Evolutionary conservation across 1,140 invertebrate genomes (phyloP).

Genomic region (Magallana ariakensis): DNA sequence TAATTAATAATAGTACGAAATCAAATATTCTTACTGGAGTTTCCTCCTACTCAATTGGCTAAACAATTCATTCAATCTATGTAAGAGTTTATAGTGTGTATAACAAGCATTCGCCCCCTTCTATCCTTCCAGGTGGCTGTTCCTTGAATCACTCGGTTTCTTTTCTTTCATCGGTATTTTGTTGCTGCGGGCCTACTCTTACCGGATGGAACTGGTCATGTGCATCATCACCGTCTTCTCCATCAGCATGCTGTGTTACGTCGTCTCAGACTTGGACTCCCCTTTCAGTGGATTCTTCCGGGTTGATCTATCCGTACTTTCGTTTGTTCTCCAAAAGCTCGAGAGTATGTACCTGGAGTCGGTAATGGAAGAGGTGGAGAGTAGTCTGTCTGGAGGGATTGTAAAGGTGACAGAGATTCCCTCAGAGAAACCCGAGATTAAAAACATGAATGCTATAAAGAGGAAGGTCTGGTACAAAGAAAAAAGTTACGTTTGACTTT

Average conservation of each 20-base stretch:
- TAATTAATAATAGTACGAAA: too few species aligned
- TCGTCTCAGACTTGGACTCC: constrained; percentile 72
- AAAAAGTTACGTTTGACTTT: neutral
- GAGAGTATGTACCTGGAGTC: constrained; percentile 62
- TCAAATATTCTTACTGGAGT: too few species aligned
- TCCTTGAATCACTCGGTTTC: constrained; percentile 71
- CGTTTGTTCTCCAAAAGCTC: constrained; percentile 61
- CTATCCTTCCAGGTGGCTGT: constrained; percentile 68
- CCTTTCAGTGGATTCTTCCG: constrained; percentile 74
- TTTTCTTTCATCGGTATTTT: constrained; percentile 72
- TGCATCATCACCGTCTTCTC: constrained; percentile 74
- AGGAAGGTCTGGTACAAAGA: neutral
- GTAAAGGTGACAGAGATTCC: neutral
- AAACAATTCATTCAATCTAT: too few species aligned
- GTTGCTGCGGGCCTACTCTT: constrained; percentile 63
- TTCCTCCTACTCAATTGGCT: too few species aligned
- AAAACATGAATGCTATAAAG: neutral
- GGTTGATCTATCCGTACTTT: constrained; percentile 65
- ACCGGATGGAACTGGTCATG: constrained; percentile 71
- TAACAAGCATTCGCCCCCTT: neutral
- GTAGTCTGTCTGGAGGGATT: neutral
- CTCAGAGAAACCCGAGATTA: neutral
- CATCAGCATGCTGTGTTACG: constrained; percentile 73
- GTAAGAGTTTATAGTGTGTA: too few species aligned
- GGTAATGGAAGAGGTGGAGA: constrained; percentile 35